Percentiles rank a stretch among this genome's conserved stretches.
Conservation (phyloP, 1,140 invertebrate genomes). For the Luehdorfia chinensis region DNA sequence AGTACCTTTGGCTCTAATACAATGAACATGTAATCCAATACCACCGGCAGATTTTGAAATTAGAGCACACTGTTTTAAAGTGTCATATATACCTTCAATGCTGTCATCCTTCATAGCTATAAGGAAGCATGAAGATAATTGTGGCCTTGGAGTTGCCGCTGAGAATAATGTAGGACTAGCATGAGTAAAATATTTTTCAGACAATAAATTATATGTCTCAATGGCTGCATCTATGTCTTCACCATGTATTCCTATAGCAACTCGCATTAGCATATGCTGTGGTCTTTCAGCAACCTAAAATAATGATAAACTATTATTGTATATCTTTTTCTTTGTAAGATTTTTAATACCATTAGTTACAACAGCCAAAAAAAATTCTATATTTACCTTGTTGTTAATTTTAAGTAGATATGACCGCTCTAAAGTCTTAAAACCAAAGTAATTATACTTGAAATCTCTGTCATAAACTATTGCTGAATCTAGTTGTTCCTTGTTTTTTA, state of each 20-base stretch:
- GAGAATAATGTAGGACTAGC: slow-evolving; percentile 98
- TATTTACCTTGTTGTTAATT: slow-evolving; percentile 88
- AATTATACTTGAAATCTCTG: slow-evolving; percentile 98
- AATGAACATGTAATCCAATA: slow-evolving; percentile 98
- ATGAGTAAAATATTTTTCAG: slow-evolving; percentile 98
- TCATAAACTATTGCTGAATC: slow-evolving; percentile 99
- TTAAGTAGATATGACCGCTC: slow-evolving; percentile 97
- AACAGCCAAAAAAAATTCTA: not conserved
- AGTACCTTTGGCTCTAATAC: slow-evolving; percentile 94
- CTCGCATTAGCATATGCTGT: slow-evolving; percentile 99
- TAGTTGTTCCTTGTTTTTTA: slow-evolving; percentile 90
- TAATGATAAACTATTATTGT: not conserved
- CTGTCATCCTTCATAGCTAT: slow-evolving; percentile 97
- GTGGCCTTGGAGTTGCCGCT: slow-evolving; percentile 93
- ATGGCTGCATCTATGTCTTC: slow-evolving; percentile 96
- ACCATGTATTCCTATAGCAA: slow-evolving; percentile 97
- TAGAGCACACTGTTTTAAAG: slow-evolving; percentile 94
- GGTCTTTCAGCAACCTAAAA: slow-evolving; percentile 92
- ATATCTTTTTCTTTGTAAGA: too few relatives aligned
- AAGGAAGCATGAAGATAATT: slow-evolving; percentile 97
- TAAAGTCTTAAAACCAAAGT: slow-evolving; percentile 99
- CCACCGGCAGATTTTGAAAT: slow-evolving; percentile 99
- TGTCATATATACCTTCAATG: slow-evolving; percentile 99
- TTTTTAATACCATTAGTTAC: not conserved
- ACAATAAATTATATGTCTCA: slow-evolving; percentile 97